Evolutionary conservation across 2,113 vertebrate genomes (phyloP).

Genomic region (Cacatua alba): DNA sequence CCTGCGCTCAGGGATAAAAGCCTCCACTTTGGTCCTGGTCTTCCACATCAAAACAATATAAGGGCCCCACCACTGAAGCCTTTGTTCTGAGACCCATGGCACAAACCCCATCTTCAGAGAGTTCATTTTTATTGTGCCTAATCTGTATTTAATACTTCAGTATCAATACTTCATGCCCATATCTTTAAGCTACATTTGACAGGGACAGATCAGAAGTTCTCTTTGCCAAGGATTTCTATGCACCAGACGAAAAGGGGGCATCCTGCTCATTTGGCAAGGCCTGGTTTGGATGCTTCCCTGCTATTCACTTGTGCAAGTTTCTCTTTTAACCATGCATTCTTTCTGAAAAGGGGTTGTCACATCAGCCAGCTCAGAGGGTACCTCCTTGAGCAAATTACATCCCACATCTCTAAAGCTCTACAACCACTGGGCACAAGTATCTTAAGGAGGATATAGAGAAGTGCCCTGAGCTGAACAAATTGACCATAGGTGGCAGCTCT

Average conservation of each 20-base stretch:
- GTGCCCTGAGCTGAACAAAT: not conserved
- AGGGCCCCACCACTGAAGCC: not conserved
- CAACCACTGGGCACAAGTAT: accelerated
- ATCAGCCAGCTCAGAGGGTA: not conserved
- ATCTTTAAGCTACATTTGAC: not conserved
- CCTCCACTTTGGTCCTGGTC: not conserved
- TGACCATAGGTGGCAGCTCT: not conserved
- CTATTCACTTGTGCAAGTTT: not conserved
- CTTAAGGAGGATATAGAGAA: not conserved
- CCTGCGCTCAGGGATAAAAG: not conserved
- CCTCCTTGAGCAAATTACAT: not conserved
- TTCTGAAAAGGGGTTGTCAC: not conserved
- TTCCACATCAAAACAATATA: not conserved
- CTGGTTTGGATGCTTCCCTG: not conserved
- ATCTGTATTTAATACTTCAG: not conserved
- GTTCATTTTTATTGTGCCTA: not conserved
- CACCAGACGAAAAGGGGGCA: not conserved
- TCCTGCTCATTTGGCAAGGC: not conserved
- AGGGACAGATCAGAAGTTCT: not conserved
- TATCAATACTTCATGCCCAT: not conserved
- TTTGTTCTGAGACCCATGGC: not conserved
- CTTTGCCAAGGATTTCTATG: not conserved
- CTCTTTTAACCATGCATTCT: not conserved
- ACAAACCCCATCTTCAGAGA: not conserved
- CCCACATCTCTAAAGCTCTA: not conserved